Evolutionary conservation across 2,888 invertebrate species (phyloP).

Genomic region (Xylota segnis): DNA sequence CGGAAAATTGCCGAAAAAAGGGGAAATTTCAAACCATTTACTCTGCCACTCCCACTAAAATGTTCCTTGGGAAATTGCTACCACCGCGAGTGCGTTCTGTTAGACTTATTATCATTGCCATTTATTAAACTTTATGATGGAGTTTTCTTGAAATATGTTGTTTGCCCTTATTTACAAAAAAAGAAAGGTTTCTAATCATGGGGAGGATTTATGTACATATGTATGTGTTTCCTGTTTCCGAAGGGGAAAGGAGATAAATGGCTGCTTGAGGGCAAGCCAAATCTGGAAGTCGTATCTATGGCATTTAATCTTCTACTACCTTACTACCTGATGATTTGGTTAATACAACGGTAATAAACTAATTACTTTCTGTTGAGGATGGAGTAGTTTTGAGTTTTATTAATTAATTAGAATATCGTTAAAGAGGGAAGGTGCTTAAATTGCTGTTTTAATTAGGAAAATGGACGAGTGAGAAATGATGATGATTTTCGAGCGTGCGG

Average conservation of each 20-base stretch:
- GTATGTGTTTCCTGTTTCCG: neutral
- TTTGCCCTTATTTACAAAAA: conserved; percentile 33
- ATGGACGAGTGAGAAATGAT: neutral
- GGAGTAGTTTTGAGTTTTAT: neutral
- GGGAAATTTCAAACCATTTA: conserved; percentile 31
- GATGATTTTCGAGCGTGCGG: neutral
- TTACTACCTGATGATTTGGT: conserved; percentile 33
- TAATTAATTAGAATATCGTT: conserved; percentile 20
- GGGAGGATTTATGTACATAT: conserved; percentile 7
- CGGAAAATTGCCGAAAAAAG: conserved; percentile 23
- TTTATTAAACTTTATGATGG: conserved; percentile 37
- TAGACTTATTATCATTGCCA: conserved; percentile 5
- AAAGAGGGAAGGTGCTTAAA: neutral
- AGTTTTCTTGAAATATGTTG: conserved; percentile 13
- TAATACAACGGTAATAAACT: conserved; percentile 33
- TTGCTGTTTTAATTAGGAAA: neutral
- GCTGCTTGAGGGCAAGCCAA: neutral
- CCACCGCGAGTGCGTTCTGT: conserved; percentile 11
- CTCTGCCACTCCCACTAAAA: conserved; percentile 66
- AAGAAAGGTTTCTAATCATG: conserved; percentile 11
- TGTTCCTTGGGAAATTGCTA: conserved; percentile 61
- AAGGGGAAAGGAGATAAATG: conserved; percentile 9
- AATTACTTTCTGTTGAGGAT: conserved; percentile 10
- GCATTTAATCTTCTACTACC: conserved; percentile 7
- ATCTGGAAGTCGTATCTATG: conserved; percentile 1